Evolutionary conservation across 2,113 vertebrate genomes (phyloP).

Genomic region (Podarcis muralis): DNA sequence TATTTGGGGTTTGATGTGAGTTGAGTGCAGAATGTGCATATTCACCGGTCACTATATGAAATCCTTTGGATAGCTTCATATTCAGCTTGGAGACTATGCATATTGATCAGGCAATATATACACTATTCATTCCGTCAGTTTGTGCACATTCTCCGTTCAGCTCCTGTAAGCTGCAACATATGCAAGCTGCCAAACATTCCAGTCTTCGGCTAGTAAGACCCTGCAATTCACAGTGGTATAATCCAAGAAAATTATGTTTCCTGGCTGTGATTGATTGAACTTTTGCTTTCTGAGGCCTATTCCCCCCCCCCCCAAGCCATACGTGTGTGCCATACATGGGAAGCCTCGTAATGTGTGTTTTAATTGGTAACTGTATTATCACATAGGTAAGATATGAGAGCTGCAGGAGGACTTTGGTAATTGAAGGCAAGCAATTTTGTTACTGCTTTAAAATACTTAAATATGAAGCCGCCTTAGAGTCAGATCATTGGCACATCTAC

Average conservation of each 20-base stretch:
- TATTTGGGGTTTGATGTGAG: neutral
- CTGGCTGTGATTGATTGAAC: neutral
- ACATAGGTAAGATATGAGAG: neutral
- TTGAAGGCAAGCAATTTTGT: neutral
- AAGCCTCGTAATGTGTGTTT: neutral
- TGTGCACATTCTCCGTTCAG: neutral
- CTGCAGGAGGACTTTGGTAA: neutral
- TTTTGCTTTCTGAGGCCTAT: neutral
- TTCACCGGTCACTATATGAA: neutral
- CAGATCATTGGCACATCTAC: neutral
- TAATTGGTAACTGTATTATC: neutral
- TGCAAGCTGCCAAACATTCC: slow-evolving; percentile 62
- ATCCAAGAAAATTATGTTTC: slow-evolving; percentile 20
- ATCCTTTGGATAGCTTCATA: neutral
- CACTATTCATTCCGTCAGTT: neutral
- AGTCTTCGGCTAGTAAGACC: slow-evolving; percentile 54
- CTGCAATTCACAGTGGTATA: slow-evolving; percentile 42
- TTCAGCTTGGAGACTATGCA: neutral
- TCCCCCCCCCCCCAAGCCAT: neutral
- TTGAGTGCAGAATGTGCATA: neutral
- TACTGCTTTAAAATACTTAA: neutral
- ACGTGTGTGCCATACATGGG: neutral
- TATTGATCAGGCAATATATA: neutral
- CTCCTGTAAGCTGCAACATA: neutral
- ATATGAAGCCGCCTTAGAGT: neutral